Conservation (phyloP, 1,140 invertebrate species). For the Globodera rostochiensis region DNA sequence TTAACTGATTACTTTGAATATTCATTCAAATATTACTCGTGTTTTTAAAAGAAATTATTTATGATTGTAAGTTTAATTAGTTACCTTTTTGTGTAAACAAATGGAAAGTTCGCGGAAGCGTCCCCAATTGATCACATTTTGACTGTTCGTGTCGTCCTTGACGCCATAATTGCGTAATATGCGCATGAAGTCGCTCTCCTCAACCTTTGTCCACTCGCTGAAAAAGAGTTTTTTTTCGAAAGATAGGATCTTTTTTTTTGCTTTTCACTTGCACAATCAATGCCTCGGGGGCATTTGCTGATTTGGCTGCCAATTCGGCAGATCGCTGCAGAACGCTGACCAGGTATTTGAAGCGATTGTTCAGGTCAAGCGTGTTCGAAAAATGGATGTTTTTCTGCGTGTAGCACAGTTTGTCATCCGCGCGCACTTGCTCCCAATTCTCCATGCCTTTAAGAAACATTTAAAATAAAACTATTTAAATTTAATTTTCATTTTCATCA, state of each 20-base stretch:
- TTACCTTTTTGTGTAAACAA: conserved; percentile 67
- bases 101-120: conserved; percentile 51
- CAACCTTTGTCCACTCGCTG: conserved; percentile 83
- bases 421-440: conserved; percentile 54
- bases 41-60: too few species aligned
- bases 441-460: conserved; percentile 54
- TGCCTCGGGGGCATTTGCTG: conserved; percentile 8
- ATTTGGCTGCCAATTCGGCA: conserved; percentile 30
- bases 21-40: too few species aligned
- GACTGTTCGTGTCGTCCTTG: conserved; percentile 75
- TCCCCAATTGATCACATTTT: conserved; percentile 56
- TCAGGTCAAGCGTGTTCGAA: conserved; percentile 88
- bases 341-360: conserved; percentile 86
- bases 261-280: background rate
- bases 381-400: conserved; percentile 48
- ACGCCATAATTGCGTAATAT: conserved; percentile 94
- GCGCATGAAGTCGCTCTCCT: conserved; percentile 92
- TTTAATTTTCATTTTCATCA: too few species aligned
- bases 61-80: too few species aligned
- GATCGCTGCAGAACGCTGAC: conserved; percentile 89
- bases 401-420: conserved; percentile 55
- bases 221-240: background rate
- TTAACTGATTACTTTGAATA: too few species aligned
- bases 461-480: background rate
- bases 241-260: too few species aligned